Percentiles rank a stretch among this genome's conserved stretches.
These are phyloP conservation scores for Chelon labrosus DNA, from an alignment of 2,797 vertebrate genomes.

Conservation along the genomic window DNA sequence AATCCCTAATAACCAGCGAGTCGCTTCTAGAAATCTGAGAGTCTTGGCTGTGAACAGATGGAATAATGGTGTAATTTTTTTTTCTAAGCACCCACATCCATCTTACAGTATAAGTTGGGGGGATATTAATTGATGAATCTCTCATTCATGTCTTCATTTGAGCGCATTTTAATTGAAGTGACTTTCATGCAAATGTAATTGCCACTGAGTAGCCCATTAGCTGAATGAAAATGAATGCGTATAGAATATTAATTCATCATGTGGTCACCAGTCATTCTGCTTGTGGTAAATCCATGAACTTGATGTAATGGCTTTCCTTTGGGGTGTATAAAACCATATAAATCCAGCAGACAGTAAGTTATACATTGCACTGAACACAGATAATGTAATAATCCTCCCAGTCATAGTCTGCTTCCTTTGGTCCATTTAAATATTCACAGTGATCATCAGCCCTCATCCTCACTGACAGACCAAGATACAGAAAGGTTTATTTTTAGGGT, in stretches of 20 bases:
- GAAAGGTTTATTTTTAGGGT: not conserved
- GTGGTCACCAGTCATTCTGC: conserved; percentile 46
- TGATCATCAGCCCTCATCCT: conserved; percentile 17
- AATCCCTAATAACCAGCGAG: conserved; percentile 51
- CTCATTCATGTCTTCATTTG: conserved; percentile 68
- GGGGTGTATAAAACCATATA: conserved; percentile 17
- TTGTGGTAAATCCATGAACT: conserved; percentile 26
- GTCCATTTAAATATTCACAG: conserved; percentile 34
- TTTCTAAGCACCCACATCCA: conserved; percentile 50
- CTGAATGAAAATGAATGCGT: conserved; percentile 67
- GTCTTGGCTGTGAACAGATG: conserved; percentile 31
- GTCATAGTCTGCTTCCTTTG: conserved; percentile 22
- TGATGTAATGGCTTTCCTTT: conserved; percentile 41
- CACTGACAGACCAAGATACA: not conserved
- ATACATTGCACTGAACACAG: conserved; percentile 34
- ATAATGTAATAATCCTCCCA: conserved; percentile 16
- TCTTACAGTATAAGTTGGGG: conserved; percentile 36
- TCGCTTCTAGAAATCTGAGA: not conserved
- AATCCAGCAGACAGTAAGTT: conserved; percentile 41
- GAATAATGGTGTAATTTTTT: conserved; percentile 53
- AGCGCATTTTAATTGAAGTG: conserved; percentile 79
- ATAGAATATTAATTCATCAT: conserved; percentile 69
- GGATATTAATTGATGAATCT: conserved; percentile 67
- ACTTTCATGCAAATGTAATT: conserved; percentile 80
- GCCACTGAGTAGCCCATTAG: conserved; percentile 66